These are phyloP conservation scores for Labeo catla DNA, from an alignment of 2,113 vertebrate genomes.

Conservation along the genomic window DNA sequence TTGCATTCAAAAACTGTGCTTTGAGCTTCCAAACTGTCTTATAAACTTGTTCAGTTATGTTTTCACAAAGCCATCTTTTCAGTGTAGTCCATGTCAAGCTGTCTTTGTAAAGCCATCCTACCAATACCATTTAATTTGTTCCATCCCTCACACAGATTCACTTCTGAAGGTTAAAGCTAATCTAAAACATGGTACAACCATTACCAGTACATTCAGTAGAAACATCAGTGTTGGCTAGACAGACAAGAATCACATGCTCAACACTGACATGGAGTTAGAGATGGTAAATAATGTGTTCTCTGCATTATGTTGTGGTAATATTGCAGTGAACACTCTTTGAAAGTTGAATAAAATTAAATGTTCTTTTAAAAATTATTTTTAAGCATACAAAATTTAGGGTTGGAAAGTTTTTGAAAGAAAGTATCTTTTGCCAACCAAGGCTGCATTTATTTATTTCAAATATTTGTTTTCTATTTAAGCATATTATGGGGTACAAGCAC, in stretches of 20 bases:
- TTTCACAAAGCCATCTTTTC: conserved; percentile 45
- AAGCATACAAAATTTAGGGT: not conserved
- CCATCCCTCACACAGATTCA: conserved; percentile 31
- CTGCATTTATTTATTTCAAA: not conserved
- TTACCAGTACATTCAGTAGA: conserved; percentile 5
- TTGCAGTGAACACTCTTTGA: not conserved
- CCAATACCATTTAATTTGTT: conserved; percentile 32
- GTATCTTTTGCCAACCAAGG: not conserved
- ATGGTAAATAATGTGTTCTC: not conserved
- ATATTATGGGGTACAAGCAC: too few relatives aligned
- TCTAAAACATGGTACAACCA: not conserved
- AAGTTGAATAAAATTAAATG: not conserved
- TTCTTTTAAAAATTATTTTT: not conserved
- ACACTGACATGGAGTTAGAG: not conserved
- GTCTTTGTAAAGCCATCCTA: conserved; percentile 1
- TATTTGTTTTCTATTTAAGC: too few relatives aligned
- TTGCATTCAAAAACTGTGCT: conserved; percentile 4
- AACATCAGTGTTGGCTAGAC: conserved; percentile 1
- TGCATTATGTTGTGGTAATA: not conserved
- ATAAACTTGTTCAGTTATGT: conserved; percentile 54
- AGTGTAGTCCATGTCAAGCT: conserved; percentile 32
- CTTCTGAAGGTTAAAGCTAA: conserved; percentile 34
- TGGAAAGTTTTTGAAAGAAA: not conserved
- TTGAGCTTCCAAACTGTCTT: conserved; percentile 40
- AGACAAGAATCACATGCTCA: conserved; percentile 24